Evolutionary conservation across 1,140 invertebrate species (phyloP), one percentile per base, ranked within the genome.

Genomic region (Pteromalus puparum): DNA sequence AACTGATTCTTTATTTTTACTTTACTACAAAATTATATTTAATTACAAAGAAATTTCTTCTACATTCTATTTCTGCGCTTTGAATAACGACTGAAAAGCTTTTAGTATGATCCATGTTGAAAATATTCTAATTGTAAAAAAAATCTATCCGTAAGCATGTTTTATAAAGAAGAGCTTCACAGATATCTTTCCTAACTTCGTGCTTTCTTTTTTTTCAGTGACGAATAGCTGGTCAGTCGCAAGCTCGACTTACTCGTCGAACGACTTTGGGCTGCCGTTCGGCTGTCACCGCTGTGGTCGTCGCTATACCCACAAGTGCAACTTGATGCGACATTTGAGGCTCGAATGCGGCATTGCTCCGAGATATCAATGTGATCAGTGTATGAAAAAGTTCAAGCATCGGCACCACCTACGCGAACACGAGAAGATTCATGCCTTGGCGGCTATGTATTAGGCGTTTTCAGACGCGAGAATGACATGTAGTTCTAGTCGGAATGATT

Each of bases 301-400:
- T 4, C 21, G n/a, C 6, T 84, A 84, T 70, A 2, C 26, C 2
- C 67, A 84, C 61, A 84, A 80, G 26, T 21, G 65, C 21, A 83
- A 83, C 30, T 46, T 83, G 5, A 30, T 26, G 26, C 74, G 82
- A 9, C 82, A 83, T 34, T 9, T 78, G 24, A 75, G 82, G 24
- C 75, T 78, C 76, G 82, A 83, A 86, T 95, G 95, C 87, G 94
- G 95, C 77, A 91, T 93, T 80, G 93, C 93, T 85, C 93, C 93
- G 0, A 92, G 91, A 82, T 94, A 92, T 86, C 89, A 91, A 72
- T 95, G 94, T 86, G 88, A 90, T 68, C 90, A 91, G 83, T 95
- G 94, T 88, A 91, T 92, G 87, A 92, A 93, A 86, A 92, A 91
- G 82, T 94, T 94, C 82, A 94, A 93, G 87, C 92, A 93, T 77